phyloP scores from a whole-genome alignment of 2,797 vertebrate species.

The Peromyscus eremicus region DNA sequence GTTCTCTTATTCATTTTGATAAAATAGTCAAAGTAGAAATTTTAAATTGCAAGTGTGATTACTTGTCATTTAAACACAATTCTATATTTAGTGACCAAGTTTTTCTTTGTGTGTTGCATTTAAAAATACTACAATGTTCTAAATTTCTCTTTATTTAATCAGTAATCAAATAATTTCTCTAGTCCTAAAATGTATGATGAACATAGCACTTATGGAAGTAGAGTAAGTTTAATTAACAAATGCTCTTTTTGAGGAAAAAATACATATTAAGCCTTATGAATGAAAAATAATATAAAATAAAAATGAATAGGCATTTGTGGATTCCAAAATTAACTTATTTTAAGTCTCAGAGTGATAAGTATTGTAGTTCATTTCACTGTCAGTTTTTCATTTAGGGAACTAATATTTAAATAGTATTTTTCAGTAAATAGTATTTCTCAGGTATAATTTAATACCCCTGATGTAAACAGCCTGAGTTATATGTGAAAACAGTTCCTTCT shows the following conservation, averaged over 20 bases:
- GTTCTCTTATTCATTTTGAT: not conserved
- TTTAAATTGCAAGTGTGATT: not conserved
- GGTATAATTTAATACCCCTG: not conserved
- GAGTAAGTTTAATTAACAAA: slow-evolving; percentile 18
- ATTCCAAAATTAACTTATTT: not conserved
- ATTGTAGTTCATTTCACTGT: slow-evolving; percentile 16
- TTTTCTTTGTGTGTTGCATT: slow-evolving; percentile 16
- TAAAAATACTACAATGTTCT: slow-evolving; percentile 26
- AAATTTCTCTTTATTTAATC: slow-evolving; percentile 25
- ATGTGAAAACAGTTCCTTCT: not conserved
- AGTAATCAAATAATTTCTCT: slow-evolving; percentile 45
- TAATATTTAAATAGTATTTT: not conserved
- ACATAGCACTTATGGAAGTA: not conserved
- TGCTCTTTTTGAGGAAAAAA: not conserved
- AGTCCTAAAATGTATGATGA: rapidly evolving
- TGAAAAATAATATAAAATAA: not conserved
- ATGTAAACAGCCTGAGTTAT: not conserved
- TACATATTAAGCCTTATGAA: not conserved
- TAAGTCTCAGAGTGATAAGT: not conserved
- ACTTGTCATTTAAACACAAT: slow-evolving; percentile 52
- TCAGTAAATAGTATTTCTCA: not conserved
- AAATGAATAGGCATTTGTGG: not conserved
- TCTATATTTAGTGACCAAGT: slow-evolving; percentile 67
- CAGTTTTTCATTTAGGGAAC: not conserved
- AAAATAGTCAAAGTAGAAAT: not conserved